phyloP scores from a whole-genome alignment of 2,113 vertebrate genomes.

The Chloebia gouldiae region DNA sequence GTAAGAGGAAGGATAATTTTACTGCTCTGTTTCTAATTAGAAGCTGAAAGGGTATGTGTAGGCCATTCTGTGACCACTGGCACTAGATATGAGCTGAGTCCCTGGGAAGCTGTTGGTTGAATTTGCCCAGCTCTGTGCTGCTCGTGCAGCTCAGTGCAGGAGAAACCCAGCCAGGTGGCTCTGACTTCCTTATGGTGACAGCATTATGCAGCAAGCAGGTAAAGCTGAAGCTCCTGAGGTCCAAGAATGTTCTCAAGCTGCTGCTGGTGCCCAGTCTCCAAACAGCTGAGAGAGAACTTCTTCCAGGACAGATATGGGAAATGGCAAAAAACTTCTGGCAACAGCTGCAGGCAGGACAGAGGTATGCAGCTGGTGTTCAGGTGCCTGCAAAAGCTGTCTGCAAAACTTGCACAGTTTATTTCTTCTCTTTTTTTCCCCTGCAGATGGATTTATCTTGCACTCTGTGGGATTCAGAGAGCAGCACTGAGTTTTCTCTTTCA shows the following conservation, averaged over 20 bases:
- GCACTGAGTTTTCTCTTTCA: background rate
- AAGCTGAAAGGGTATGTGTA: background rate
- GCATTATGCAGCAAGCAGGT: accelerated
- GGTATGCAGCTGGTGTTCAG: accelerated
- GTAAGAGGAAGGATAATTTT: background rate
- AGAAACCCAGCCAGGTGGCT: background rate
- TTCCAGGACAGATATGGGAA: background rate
- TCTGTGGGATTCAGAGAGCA: background rate
- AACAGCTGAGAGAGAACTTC: background rate
- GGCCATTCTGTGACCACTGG: background rate
- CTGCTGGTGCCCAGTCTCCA: background rate
- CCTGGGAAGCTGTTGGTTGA: background rate
- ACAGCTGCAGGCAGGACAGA: background rate
- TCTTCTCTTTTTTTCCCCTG: background rate
- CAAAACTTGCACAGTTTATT: background rate
- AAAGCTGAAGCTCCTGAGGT: background rate
- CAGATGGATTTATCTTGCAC: background rate
- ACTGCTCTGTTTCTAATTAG: background rate
- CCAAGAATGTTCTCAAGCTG: background rate
- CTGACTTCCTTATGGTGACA: background rate
- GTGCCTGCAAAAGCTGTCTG: background rate
- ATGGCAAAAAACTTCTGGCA: background rate
- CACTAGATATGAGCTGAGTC: background rate
- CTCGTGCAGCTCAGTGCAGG: background rate
- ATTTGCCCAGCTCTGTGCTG: background rate